These are phyloP conservation scores for Clunio marinus DNA, from an alignment of 2,888 invertebrate species.

Conservation along the genomic window DNA sequence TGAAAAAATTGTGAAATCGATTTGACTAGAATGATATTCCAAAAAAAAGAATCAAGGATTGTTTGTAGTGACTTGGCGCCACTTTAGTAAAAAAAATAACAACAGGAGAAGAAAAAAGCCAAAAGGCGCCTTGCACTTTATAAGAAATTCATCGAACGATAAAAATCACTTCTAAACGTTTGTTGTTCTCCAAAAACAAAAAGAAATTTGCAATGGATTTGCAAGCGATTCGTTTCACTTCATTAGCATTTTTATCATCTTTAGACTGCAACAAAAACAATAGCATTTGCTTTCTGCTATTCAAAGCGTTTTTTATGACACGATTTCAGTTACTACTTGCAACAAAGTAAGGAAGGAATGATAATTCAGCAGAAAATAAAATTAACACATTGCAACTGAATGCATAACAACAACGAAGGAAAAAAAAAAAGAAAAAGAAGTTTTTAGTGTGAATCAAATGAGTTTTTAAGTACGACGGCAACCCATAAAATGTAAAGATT, in stretches of 20 bases:
- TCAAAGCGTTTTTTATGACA: not conserved
- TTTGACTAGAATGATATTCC: no score
- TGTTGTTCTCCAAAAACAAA: no score
- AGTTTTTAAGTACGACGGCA: no score
- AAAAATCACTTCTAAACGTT: no score
- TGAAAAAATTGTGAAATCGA: not conserved
- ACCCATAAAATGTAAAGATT: no score
- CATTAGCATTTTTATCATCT: conserved; percentile 14
- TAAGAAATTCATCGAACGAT: no score
- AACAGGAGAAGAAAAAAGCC: no score
- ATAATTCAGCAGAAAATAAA: not conserved
- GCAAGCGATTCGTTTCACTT: not conserved
- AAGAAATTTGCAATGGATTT: no score
- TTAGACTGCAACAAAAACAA: not conserved
- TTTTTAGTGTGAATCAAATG: no score
- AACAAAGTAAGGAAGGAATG: not conserved
- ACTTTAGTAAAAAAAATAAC: not conserved
- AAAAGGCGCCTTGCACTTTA: not conserved
- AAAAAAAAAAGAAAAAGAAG: no score
- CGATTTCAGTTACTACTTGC: not conserved
- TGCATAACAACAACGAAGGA: no score
- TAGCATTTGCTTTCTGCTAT: conserved; percentile 4
- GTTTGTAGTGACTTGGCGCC: not conserved
- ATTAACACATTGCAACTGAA: not conserved
- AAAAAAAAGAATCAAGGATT: not conserved